Conservation (phyloP, 2,888 invertebrate genomes). For the Ditula angustiorana region DNA sequence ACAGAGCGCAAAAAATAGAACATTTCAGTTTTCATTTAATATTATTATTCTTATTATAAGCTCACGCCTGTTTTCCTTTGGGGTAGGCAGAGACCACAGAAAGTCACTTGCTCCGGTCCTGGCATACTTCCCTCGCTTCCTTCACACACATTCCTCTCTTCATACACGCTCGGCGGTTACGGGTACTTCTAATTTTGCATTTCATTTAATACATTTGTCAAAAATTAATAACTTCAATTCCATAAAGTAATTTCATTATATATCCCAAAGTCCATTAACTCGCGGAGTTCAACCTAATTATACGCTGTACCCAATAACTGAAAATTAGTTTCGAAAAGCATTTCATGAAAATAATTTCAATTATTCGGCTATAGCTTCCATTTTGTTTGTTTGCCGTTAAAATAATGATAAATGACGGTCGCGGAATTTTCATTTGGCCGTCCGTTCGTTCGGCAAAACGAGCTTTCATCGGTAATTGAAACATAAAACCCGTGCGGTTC, state of each 20-base stretch:
- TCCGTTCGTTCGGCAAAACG: conserved; percentile 42
- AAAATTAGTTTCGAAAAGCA: conserved; percentile 29
- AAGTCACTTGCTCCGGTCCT: too few species aligned
- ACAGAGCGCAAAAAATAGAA: background rate
- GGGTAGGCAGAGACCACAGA: too few species aligned
- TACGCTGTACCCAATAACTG: background rate
- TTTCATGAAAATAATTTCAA: conserved; percentile 20
- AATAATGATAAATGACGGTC: conserved; percentile 52
- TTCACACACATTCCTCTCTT: too few species aligned
- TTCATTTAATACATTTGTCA: background rate
- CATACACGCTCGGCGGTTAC: too few species aligned
- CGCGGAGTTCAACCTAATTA: background rate
- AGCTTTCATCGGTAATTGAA: conserved; percentile 40
- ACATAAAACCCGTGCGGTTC: conserved; percentile 8
- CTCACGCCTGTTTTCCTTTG: too few species aligned
- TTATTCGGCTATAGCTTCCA: conserved; percentile 39
- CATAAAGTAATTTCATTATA: background rate
- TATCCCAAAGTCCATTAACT: background rate
- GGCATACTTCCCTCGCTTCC: too few species aligned
- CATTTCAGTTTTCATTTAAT: background rate
- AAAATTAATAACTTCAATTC: background rate
- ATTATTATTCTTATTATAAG: too few species aligned
- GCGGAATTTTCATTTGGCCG: conserved; percentile 49
- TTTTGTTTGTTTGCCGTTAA: conserved; percentile 49
- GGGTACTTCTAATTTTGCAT: too few species aligned